A percentile compares a stretch with the other conserved stretches of the same genome.
phyloP scores from a whole-genome alignment of 2,113 vertebrate species.

The Psammodynastes pulverulentus region DNA sequence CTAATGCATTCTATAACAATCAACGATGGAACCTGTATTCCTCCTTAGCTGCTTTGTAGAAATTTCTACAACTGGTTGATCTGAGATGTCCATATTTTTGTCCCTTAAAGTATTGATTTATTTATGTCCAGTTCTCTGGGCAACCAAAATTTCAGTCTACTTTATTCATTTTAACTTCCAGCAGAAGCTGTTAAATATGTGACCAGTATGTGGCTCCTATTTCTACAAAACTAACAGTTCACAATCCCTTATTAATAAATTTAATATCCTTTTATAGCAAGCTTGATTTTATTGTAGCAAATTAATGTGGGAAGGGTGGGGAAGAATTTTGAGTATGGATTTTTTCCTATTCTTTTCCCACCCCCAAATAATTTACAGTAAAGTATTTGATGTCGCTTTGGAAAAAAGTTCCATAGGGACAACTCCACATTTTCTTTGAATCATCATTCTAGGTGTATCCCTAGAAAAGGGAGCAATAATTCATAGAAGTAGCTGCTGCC shows the following conservation, averaged over 20 bases:
- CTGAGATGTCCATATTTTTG: not conserved
- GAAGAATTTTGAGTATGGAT: not conserved
- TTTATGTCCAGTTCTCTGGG: not conserved
- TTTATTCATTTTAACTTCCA: not conserved
- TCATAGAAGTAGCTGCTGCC: not conserved
- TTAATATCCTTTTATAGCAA: not conserved
- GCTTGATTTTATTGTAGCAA: not conserved
- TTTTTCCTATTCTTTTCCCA: not conserved
- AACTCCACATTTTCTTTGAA: not conserved
- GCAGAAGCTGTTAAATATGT: not conserved
- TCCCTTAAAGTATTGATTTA: not conserved
- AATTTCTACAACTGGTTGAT: not conserved
- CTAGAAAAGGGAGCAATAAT: not conserved
- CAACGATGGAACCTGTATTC: not conserved
- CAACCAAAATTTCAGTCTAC: not conserved
- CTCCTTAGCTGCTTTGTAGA: not conserved
- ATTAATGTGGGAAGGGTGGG: not conserved
- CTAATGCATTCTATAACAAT: not conserved
- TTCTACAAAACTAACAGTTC: not conserved
- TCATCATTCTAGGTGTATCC: not conserved
- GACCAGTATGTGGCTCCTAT: not conserved
- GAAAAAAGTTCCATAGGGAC: not conserved
- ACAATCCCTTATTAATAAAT: not conserved
- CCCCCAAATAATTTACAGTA: not conserved
- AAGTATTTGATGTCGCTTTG: not conserved